Evolutionary conservation across 2,888 invertebrate genomes (phyloP).

Genomic region (Idaea dimidiata): DNA sequence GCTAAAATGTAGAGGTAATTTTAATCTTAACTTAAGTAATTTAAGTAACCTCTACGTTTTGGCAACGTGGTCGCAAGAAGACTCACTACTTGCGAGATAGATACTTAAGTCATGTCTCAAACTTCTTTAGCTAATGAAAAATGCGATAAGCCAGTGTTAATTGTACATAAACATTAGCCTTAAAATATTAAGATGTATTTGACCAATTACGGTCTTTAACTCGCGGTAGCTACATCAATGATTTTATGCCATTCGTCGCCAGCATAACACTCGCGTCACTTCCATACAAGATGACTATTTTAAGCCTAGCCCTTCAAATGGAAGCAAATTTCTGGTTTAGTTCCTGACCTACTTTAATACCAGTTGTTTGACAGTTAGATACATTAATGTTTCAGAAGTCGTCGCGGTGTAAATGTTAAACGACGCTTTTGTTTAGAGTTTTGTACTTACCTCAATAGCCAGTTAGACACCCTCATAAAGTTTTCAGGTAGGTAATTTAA

Average conservation of each 20-base stretch:
- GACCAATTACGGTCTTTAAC: background rate
- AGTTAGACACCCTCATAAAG: background rate
- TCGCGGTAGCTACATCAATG: background rate
- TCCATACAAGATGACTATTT: background rate
- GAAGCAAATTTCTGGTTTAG: background rate
- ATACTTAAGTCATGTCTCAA: no score
- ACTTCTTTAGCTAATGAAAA: background rate
- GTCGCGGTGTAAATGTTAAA: background rate
- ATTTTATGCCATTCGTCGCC: background rate
- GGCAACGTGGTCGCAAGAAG: no score
- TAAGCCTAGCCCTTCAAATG: background rate
- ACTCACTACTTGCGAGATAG: no score
- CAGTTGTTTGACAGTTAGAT: conserved; percentile 1
- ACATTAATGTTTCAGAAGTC: background rate
- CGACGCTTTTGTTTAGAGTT: conserved; percentile 2
- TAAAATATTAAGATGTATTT: background rate
- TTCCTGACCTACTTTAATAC: background rate
- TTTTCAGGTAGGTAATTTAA: background rate
- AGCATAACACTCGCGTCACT: background rate
- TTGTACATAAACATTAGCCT: background rate
- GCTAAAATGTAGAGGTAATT: no score
- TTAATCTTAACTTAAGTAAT: no score
- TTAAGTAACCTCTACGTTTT: no score
- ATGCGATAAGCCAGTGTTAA: background rate
- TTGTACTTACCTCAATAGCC: conserved; percentile 5